Base-by-base conservation (phyloP, 2,888 invertebrate genomes). In the Noctua pronuba region DNA sequence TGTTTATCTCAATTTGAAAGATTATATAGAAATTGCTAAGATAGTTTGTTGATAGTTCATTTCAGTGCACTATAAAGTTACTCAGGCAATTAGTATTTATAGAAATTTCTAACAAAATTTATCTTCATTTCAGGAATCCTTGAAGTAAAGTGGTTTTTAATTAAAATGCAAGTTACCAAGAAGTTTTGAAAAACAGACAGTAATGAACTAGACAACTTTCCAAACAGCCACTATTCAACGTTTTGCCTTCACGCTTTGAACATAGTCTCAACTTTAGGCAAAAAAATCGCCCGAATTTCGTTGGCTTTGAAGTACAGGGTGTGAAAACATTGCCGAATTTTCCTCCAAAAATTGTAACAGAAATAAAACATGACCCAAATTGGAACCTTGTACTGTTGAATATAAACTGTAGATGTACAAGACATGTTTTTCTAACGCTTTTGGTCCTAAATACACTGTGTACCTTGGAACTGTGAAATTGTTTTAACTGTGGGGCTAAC, bases 331-430 rank as follows among this genome's bases (percentile, higher is more conserved):
- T 31, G 52, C 6, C 41, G 70, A 76, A 70, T 75, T 75, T 84
- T 67, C n/a, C 35, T 8, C 31, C 8, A 35, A 75, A 84, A 73
- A 64, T 49, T 80, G 41, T 79, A 44, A 71, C 55, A 49, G 24
- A 80, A 75, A 84, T 73, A 70, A 75, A 84, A 78, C 78, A 72
- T 21, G 62, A 46, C 16, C 28, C 13, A 71, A 83, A 80, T 80
- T 73, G 52, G 55, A 73, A 66, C 60, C 28, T 38, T 58, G 49
- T 75, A 44, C 60, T 18, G 65, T 67, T 64, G 7, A 68, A 79
- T 74, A 77, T 46, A 73, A 68, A 70, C 55, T 24, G 8, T 75
- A 35, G 41, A 21, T 41, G 35, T 62, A 41, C 6, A 52, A 16
- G 49, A 44, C 18, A 38, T 67, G 31, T 67, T 64, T 66, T 68